These are phyloP conservation scores for Standfussiana lucernea DNA, from an alignment of 2,888 invertebrate species.

Conservation along the genomic window DNA sequence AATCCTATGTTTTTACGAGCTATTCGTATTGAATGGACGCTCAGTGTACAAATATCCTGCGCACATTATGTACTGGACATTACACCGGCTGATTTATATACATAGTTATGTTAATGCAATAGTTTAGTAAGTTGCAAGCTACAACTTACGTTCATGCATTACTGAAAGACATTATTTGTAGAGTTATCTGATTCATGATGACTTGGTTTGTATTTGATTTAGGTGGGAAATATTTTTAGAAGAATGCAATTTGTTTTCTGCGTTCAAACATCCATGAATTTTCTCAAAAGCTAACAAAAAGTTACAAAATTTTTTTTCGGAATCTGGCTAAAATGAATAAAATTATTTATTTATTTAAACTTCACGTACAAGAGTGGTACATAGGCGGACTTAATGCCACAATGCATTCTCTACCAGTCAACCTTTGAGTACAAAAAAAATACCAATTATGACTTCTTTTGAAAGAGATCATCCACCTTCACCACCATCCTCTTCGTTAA, in stretches of 20 bases:
- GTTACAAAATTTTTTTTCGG: no score
- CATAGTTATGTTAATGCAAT: slow-evolving; percentile 55
- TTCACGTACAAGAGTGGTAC: no score
- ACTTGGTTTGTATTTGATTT: neutral
- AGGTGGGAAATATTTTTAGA: neutral
- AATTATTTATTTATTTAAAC: no score
- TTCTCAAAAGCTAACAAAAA: neutral
- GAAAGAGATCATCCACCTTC: neutral
- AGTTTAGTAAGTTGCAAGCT: slow-evolving; percentile 6
- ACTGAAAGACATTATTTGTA: slow-evolving; percentile 2
- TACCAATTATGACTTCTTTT: neutral
- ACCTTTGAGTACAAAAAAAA: no score
- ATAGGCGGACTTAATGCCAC: no score
- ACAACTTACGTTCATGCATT: neutral
- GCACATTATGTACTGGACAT: slow-evolving; percentile 26
- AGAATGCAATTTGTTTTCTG: neutral
- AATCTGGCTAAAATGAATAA: neutral
- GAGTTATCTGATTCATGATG: neutral
- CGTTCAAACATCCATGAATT: neutral
- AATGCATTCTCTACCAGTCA: no score
- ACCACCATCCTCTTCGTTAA: neutral
- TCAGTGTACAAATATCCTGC: slow-evolving; percentile 62
- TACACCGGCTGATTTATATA: slow-evolving; percentile 49
- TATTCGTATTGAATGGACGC: slow-evolving; percentile 51
- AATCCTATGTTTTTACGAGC: slow-evolving; percentile 57